Evolutionary conservation across 2,888 invertebrate species (phyloP).

Genomic region (Gnatocerus cornutus): DNA sequence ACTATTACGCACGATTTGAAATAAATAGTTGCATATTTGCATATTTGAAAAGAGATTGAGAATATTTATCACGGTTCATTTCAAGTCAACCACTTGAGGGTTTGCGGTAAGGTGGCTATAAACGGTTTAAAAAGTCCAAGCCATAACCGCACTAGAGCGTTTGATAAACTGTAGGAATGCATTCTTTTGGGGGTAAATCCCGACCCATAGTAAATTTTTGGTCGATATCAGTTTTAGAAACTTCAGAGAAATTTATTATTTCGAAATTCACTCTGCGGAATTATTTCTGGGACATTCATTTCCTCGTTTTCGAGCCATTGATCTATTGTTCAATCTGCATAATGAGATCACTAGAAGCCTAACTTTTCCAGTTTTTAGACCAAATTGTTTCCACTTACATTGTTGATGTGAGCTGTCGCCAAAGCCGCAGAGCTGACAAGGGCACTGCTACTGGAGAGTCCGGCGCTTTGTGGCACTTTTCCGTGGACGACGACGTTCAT

Average conservation of each 20-base stretch:
- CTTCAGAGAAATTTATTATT: constrained; percentile 29
- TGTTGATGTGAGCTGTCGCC: constrained; percentile 80
- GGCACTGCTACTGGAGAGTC: constrained; percentile 98
- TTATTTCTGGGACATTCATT: constrained; percentile 25
- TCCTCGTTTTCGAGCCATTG: constrained; percentile 5
- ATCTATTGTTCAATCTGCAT: constrained; percentile 27
- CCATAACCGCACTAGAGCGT: too few species aligned
- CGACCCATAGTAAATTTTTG: not conserved
- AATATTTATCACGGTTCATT: too few species aligned
- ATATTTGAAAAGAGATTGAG: too few species aligned
- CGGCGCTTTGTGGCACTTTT: constrained; percentile 93
- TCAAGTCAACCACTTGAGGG: too few species aligned
- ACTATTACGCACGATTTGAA: too few species aligned
- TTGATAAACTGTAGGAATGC: too few species aligned
- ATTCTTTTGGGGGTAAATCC: constrained; percentile 9
- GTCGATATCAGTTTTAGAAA: constrained; percentile 24
- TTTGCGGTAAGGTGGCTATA: too few species aligned
- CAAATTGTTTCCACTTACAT: constrained; percentile 69
- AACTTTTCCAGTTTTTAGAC: not conserved
- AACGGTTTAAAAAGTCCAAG: too few species aligned
- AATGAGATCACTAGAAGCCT: constrained; percentile 7
- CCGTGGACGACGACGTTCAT: constrained; percentile 86
- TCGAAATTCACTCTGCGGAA: constrained; percentile 8
- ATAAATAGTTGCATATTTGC: too few species aligned
- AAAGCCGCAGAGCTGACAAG: constrained; percentile 95